A percentile compares a stretch with the other conserved stretches of the same genome.
These are phyloP conservation scores for Grallaria varia DNA, from an alignment of 2,113 vertebrate species.

Conservation along the genomic window DNA sequence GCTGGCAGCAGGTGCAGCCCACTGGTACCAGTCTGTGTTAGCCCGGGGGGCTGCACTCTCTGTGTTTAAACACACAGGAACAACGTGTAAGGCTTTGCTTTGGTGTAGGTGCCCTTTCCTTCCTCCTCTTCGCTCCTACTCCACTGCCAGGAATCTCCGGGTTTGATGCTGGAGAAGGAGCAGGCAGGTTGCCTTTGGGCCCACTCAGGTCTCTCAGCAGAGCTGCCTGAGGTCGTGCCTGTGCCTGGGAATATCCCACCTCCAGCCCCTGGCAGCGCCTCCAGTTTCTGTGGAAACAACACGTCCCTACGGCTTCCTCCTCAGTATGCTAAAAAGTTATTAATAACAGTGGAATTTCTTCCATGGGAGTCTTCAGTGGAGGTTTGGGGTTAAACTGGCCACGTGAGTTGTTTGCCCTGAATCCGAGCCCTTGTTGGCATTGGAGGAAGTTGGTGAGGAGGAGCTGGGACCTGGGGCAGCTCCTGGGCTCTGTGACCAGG, in stretches of 20 bases:
- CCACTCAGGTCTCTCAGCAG: not conserved
- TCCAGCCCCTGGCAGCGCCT: not conserved
- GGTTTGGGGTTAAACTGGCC: not conserved
- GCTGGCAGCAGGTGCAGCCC: not conserved
- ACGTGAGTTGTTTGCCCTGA: not conserved
- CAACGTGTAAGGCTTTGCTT: not conserved
- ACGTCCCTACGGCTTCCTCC: not conserved
- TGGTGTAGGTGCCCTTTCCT: fast-evolving
- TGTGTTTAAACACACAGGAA: not conserved
- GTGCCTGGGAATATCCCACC: not conserved
- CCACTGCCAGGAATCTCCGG: not conserved
- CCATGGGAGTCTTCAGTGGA: not conserved
- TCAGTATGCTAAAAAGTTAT: not conserved
- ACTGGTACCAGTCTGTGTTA: not conserved
- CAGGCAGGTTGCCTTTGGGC: not conserved
- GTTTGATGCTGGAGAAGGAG: fast-evolving
- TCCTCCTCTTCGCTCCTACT: not conserved
- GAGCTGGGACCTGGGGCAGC: fast-evolving
- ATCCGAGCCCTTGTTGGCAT: fast-evolving
- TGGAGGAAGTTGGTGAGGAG: not conserved
- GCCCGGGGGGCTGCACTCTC: not conserved
- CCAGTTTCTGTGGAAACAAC: slow-evolving; percentile 67
- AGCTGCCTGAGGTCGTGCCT: not conserved
- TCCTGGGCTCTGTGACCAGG: not conserved
- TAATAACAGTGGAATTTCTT: not conserved